Evolutionary conservation across 2,888 invertebrate genomes (phyloP).

Genomic region (Gisinianus flammeolus): DNA sequence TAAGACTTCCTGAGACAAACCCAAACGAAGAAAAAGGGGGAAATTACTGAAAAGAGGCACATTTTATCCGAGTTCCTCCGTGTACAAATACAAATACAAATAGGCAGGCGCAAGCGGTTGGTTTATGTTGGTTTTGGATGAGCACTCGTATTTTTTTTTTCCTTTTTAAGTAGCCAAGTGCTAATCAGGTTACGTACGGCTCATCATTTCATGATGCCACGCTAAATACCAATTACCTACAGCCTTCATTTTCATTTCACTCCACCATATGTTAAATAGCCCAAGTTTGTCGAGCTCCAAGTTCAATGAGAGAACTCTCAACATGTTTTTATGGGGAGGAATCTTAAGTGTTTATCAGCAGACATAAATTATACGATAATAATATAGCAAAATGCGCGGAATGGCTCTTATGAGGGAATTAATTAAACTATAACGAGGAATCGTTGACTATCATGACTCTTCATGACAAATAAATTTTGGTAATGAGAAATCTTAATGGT

Average conservation of each 20-base stretch:
- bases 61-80: no score
- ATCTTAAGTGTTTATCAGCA: background rate
- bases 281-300: background rate
- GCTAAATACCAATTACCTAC: no score
- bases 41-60: no score
- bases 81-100: no score
- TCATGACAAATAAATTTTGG: no score
- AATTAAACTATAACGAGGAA: background rate
- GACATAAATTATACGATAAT: background rate
- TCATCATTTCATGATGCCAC: conserved; percentile 3
- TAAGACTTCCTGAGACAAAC: no score
- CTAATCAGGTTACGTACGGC: conserved; percentile 8
- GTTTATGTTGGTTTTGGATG: no score
- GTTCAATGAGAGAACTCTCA: background rate
- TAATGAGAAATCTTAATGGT: no score
- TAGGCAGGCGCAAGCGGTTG: no score
- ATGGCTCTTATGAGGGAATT: background rate
- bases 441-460: background rate
- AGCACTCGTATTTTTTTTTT: background rate
- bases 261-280: background rate
- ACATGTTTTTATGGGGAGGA: background rate
- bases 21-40: no score
- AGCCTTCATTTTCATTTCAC: no score
- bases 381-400: background rate
- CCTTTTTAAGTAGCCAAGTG: background rate